phyloP scores from a whole-genome alignment of 2,113 vertebrate species.

The Cryptomyrus ogoouensis region DNA sequence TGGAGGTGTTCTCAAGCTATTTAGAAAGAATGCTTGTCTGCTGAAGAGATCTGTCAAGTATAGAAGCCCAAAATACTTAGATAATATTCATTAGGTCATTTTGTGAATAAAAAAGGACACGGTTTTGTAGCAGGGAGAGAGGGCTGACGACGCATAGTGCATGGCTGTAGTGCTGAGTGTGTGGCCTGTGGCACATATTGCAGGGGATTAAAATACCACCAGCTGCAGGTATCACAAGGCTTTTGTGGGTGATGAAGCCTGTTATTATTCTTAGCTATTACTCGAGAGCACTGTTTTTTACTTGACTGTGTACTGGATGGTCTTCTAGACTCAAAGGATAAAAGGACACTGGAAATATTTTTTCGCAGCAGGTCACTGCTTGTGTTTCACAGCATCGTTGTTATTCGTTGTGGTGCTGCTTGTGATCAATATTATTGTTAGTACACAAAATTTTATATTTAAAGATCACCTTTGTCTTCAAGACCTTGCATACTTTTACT shows the following conservation, averaged over 20 bases:
- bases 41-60: neutral
- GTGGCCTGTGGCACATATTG: neutral
- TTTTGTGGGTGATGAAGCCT: constrained; percentile 1
- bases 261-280: constrained; percentile 20
- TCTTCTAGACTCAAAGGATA: constrained; percentile 11
- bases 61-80: neutral
- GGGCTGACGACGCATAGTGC: neutral
- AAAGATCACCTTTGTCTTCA: neutral
- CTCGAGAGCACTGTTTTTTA: neutral
- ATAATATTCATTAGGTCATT: neutral
- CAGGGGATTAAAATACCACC: neutral
- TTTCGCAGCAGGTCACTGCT: neutral
- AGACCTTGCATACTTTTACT: neutral
- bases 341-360: neutral
- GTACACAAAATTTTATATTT: neutral
- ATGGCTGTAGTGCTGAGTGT: neutral
- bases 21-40: neutral
- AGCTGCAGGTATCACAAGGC: constrained; percentile 17
- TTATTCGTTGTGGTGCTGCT: neutral
- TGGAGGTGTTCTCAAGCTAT: neutral
- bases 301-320: neutral
- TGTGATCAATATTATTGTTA: neutral
- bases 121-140: neutral
- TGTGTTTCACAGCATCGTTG: neutral
- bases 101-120: neutral